A percentile compares a stretch with the other conserved stretches of the same genome.
These are phyloP conservation scores for Euura saliciscinereae DNA, from an alignment of 1,140 invertebrate species.

Conservation along the genomic window DNA sequence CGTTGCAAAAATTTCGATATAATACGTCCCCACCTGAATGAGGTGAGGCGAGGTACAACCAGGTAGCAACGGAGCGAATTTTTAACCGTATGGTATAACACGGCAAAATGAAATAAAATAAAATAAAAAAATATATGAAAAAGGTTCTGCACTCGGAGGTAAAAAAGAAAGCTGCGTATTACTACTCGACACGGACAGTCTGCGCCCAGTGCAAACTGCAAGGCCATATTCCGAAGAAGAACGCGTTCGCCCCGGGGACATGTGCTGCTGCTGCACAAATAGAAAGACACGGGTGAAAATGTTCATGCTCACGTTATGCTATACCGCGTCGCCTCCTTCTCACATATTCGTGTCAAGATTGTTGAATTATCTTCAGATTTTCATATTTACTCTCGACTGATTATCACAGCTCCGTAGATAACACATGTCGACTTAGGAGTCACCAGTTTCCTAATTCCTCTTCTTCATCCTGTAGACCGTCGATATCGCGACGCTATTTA, in stretches of 20 bases:
- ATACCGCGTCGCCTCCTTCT: too few species aligned
- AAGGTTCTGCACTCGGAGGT: conserved; percentile 17
- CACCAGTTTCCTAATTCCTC: too few species aligned
- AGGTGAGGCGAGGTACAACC: not conserved
- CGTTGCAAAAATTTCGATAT: too few species aligned
- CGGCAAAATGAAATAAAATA: not conserved
- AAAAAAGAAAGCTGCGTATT: not conserved
- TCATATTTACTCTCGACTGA: too few species aligned
- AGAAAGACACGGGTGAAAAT: not conserved
- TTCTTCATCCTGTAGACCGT: too few species aligned
- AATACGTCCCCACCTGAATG: too few species aligned
- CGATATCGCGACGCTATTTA: too few species aligned
- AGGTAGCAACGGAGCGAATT: not conserved
- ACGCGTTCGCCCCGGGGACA: not conserved
- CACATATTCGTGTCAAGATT: too few species aligned
- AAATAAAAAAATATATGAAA: not conserved
- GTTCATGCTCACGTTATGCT: too few species aligned
- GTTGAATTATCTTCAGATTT: too few species aligned
- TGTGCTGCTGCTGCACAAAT: not conserved
- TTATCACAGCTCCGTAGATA: too few species aligned
- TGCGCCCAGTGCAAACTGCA: not conserved
- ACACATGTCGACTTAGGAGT: too few species aligned
- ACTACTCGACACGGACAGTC: not conserved
- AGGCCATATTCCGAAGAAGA: not conserved
- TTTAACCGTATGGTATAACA: not conserved